Evolutionary conservation across 2,888 invertebrate genomes (phyloP).

Genomic region (Dolomedes plantarius): DNA sequence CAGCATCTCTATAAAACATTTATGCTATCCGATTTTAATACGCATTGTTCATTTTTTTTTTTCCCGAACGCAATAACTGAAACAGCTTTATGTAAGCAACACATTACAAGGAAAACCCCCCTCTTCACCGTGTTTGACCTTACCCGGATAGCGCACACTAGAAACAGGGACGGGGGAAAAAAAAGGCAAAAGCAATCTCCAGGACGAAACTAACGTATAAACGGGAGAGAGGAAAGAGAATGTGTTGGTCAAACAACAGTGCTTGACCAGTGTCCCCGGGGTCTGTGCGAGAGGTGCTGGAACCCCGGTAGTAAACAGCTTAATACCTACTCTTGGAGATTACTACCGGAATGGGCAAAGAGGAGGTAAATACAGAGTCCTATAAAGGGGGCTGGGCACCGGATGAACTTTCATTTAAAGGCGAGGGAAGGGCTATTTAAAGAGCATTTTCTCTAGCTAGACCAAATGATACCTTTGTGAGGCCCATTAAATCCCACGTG

Average conservation of each 20-base stretch:
- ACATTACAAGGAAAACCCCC: background rate
- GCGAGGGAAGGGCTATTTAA: constrained; percentile 60
- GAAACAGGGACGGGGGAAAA: constrained; percentile 7
- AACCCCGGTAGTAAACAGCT: constrained; percentile 68
- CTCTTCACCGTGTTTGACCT: constrained; percentile 25
- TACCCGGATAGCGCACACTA: constrained; percentile 34
- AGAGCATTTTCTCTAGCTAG: constrained; percentile 59
- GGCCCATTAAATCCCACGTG: constrained; percentile 43
- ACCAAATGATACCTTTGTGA: constrained; percentile 52
- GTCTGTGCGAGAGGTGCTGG: constrained; percentile 48
- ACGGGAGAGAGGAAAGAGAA: constrained; percentile 20
- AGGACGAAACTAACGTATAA: constrained; percentile 18
- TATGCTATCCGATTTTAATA: too few relatives aligned
- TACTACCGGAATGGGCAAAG: constrained; percentile 52
- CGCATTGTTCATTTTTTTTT: background rate
- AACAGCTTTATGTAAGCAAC: background rate
- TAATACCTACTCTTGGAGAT: constrained; percentile 71
- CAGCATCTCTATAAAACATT: too few relatives aligned
- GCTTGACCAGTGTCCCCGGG: constrained; percentile 66
- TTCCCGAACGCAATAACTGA: background rate
- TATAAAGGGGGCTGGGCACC: constrained; percentile 42
- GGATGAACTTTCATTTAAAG: constrained; percentile 63
- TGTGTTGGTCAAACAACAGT: constrained; percentile 68
- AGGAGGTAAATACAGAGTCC: constrained; percentile 61
- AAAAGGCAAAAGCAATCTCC: background rate